phyloP scores from a whole-genome alignment of 2,888 invertebrate genomes.

The Marronus borbonicus region DNA sequence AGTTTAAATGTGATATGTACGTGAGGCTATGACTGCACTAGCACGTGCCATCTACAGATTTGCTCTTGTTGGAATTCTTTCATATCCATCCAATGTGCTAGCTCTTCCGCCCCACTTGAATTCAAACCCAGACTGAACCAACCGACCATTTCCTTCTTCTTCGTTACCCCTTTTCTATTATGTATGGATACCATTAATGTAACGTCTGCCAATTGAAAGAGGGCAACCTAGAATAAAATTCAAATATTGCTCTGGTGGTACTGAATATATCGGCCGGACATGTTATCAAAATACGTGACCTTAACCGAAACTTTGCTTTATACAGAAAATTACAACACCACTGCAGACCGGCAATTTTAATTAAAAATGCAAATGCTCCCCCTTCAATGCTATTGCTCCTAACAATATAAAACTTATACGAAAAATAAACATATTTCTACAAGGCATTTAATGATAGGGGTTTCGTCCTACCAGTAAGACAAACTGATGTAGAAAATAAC shows the following conservation, averaged over 20 bases:
- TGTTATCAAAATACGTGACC: no score
- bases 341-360: no score
- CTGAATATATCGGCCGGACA: no score
- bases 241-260: neutral
- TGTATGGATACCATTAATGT: conserved; percentile 96
- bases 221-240: conserved; percentile 81
- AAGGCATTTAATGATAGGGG: neutral
- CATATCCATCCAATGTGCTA: conserved; percentile 95
- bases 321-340: no score
- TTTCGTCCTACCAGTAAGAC: neutral
- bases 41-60: conserved; percentile 94
- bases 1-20: conserved; percentile 52
- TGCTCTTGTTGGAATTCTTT: conserved; percentile 91
- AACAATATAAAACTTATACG: neutral
- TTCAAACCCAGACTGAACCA: conserved; percentile 96
- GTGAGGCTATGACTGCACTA: conserved; percentile 79
- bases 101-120: conserved; percentile 93
- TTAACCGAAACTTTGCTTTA: no score
- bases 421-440: neutral
- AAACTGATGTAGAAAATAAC: neutral
- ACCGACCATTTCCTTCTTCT: conserved; percentile 96
- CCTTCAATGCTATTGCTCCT: neutral
- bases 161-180: conserved; percentile 91
- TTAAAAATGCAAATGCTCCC: no score
- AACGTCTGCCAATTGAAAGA: conserved; percentile 95